Evolutionary conservation across 2,888 invertebrate genomes (phyloP).

Genomic region (Zygaena filipendulae): DNA sequence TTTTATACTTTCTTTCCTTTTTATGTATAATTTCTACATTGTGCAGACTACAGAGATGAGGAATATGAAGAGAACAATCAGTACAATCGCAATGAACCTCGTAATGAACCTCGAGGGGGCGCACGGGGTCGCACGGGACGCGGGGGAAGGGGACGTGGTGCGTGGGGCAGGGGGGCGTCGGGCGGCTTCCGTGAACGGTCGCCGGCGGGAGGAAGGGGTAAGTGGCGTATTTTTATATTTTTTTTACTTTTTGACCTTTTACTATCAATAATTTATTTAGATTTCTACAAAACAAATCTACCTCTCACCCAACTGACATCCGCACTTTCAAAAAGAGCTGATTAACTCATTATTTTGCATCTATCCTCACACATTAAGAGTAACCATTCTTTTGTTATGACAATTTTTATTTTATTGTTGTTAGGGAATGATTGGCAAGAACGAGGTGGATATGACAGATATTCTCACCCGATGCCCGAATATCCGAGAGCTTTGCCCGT

Average conservation of each 20-base stretch:
- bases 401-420: no score
- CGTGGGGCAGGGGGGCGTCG: constrained; percentile 26
- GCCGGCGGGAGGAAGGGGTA: constrained; percentile 28
- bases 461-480: constrained; percentile 29
- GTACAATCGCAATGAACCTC: constrained; percentile 14
- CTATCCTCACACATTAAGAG: no score
- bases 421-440: constrained; percentile 43
- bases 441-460: constrained; percentile 38
- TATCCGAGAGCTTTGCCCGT: constrained; percentile 45
- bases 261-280: no score
- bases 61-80: constrained; percentile 32
- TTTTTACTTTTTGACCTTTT: no score
- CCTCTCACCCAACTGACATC: no score
- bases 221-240: constrained; percentile 9
- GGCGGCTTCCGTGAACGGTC: constrained; percentile 42
- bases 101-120: constrained; percentile 11
- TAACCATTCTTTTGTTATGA: no score
- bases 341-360: no score
- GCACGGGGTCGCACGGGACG: constrained; percentile 16
- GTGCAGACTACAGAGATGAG: constrained; percentile 32
- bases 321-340: no score
- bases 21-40: no score
- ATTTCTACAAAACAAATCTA: no score
- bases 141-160: constrained; percentile 20
- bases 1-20: no score